Conservation (phyloP, 2,888 invertebrate species). For the Theretra japonica region DNA sequence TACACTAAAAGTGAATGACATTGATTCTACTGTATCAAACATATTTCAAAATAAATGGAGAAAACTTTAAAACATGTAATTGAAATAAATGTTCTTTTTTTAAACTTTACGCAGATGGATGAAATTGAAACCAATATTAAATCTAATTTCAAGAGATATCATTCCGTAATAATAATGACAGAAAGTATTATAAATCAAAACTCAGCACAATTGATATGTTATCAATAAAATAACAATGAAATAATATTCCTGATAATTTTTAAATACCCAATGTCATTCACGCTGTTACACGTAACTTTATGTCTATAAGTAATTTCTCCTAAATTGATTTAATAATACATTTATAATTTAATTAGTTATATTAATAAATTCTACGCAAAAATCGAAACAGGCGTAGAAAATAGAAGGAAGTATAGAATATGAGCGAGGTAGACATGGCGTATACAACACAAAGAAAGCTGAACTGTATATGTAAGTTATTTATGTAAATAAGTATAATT, state of each 20-base stretch:
- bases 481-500: too few species aligned
- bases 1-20: slow-evolving; percentile 21
- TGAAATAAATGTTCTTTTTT: too few species aligned
- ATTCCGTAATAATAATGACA: too few species aligned
- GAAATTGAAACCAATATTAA: too few species aligned
- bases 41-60: neutral
- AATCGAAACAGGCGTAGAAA: neutral
- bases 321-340: neutral
- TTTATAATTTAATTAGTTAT: neutral
- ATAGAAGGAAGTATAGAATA: neutral
- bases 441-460: neutral
- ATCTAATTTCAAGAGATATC: too few species aligned
- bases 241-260: neutral
- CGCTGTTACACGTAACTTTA: neutral
- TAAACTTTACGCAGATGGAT: too few species aligned
- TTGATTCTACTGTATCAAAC: neutral
- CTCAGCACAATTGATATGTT: too few species aligned
- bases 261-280: neutral
- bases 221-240: too few species aligned
- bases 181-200: too few species aligned
- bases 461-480: neutral
- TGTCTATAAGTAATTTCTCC: neutral
- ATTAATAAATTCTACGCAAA: neutral
- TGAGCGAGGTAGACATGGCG: slow-evolving; percentile 21
- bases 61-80: too few species aligned